These are phyloP conservation scores for Odobenus rosmarus DNA, from an alignment of 2,113 vertebrate species.

Conservation along the genomic window DNA sequence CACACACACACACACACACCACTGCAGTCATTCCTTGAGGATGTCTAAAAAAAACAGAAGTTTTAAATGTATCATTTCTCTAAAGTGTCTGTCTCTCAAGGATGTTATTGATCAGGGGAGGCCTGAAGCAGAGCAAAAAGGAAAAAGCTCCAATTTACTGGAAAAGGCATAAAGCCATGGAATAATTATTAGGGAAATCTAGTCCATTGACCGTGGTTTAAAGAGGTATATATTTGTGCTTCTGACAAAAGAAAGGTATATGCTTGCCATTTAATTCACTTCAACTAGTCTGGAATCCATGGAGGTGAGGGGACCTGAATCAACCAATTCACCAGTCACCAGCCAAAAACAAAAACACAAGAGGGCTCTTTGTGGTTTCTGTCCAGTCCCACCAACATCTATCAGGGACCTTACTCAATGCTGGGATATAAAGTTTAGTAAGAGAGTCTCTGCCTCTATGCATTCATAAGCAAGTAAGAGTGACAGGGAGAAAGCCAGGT, in stretches of 20 bases:
- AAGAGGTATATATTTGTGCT: not conserved
- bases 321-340: not conserved
- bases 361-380: not conserved
- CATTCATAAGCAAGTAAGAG: not conserved
- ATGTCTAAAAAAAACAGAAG: slow-evolving; percentile 21
- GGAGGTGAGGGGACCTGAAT: not conserved
- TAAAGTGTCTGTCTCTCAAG: slow-evolving; percentile 43
- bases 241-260: not conserved
- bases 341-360: not conserved
- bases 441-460: not conserved
- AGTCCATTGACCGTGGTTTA: slow-evolving; percentile 30
- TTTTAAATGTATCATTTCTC: slow-evolving; percentile 27
- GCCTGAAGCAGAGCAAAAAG: slow-evolving; percentile 33
- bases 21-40: not conserved
- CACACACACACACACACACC: not conserved
- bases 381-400: not conserved
- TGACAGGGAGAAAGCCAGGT: not conserved
- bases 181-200: slow-evolving; percentile 42
- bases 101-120: slow-evolving; percentile 20
- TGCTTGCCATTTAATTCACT: not conserved
- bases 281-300: not conserved
- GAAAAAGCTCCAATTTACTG: not conserved
- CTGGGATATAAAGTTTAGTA: not conserved
- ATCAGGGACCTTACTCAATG: not conserved
- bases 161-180: not conserved